Percentiles rank a stretch among this genome's conserved stretches.
phyloP scores from a whole-genome alignment of 2,888 invertebrate species.

The Diadegma fenestrale region DNA sequence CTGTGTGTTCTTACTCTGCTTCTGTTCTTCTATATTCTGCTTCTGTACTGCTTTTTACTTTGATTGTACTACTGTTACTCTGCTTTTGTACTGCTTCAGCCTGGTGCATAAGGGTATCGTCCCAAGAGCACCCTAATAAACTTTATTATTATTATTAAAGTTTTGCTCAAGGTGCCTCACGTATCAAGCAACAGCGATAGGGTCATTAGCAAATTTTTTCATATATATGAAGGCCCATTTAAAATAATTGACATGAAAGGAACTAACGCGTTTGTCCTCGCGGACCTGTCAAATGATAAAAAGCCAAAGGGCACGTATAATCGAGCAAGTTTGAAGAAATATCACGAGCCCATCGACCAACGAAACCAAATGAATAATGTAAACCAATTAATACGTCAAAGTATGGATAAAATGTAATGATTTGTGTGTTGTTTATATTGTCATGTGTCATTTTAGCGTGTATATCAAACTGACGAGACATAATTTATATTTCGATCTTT shows the following conservation, averaged over 20 bases:
- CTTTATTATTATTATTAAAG: too few relatives aligned
- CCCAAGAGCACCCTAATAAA: too few relatives aligned
- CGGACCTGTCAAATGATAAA: background rate
- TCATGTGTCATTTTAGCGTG: too few relatives aligned
- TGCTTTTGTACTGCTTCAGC: too few relatives aligned
- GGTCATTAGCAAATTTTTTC: constrained; percentile 48
- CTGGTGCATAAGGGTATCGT: too few relatives aligned
- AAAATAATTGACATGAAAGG: constrained; percentile 31
- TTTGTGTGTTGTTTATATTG: background rate
- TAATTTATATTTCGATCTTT: too few relatives aligned
- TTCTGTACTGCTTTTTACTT: too few relatives aligned
- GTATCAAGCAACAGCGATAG: constrained; percentile 39
- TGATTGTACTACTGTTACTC: too few relatives aligned
- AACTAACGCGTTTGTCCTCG: constrained; percentile 36
- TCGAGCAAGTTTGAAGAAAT: background rate
- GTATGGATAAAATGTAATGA: background rate
- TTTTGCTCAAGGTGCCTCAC: constrained; percentile 48
- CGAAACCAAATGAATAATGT: background rate
- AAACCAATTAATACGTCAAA: background rate
- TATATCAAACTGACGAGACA: too few relatives aligned
- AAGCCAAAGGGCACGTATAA: constrained; percentile 14
- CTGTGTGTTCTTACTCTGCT: too few relatives aligned
- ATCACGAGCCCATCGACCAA: constrained; percentile 9
- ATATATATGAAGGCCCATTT: constrained; percentile 48
- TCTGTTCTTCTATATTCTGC: too few relatives aligned